Percentiles rank a stretch among this genome's conserved stretches.
These are phyloP conservation scores for Eulacestoma nigropectus DNA, from an alignment of 2,113 vertebrate species.

Conservation along the genomic window DNA sequence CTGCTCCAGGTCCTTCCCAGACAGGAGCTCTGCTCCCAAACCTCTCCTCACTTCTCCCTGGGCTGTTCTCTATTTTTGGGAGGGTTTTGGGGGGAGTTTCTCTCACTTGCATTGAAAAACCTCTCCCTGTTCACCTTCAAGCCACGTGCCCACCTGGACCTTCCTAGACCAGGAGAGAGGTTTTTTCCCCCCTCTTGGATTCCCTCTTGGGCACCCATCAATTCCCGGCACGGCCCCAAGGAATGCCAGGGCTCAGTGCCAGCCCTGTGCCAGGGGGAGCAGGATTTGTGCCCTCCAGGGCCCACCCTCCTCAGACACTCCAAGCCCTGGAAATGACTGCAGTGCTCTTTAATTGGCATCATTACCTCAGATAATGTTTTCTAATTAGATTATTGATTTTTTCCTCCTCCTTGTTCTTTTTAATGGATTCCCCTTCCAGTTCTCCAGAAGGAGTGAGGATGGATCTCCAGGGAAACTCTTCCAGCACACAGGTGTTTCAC, in stretches of 20 bases:
- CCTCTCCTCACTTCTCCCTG: neutral
- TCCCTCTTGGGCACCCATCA: fast-evolving
- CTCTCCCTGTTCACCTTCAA: fast-evolving
- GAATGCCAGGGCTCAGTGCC: neutral
- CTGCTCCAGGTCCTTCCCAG: neutral
- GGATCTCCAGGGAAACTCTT: constrained; percentile 9
- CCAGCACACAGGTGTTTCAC: constrained; percentile 44
- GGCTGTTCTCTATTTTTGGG: neutral
- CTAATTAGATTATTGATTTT: constrained; percentile 76
- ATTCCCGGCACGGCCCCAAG: neutral
- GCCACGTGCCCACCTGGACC: neutral
- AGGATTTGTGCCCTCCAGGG: neutral
- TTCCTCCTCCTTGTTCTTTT: neutral
- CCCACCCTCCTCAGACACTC: neutral
- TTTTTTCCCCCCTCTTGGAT: neutral
- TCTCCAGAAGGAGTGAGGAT: constrained; percentile 18
- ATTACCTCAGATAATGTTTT: constrained; percentile 62
- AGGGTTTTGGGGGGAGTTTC: neutral
- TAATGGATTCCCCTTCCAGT: constrained; percentile 70
- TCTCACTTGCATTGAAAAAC: neutral
- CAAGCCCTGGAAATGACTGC: neutral
- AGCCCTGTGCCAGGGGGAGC: neutral
- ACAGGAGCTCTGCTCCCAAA: neutral
- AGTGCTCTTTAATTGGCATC: constrained; percentile 59
- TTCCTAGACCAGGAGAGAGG: neutral